Evolutionary conservation across 2,113 vertebrate genomes (phyloP).

Genomic region (Sinocyclocheilus rhinocerous): DNA sequence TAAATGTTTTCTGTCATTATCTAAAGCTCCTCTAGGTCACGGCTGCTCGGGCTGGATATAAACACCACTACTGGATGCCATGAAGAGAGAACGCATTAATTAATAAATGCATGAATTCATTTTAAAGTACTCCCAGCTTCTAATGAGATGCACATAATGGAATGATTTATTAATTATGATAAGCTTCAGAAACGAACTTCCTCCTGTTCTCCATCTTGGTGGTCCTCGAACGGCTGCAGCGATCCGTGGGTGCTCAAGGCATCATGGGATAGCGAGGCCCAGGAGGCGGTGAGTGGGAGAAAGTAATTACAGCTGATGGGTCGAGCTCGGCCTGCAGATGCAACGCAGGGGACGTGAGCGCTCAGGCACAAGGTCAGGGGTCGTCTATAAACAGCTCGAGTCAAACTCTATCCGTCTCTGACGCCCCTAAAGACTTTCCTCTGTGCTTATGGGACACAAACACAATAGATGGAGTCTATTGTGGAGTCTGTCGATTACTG

Average conservation of each 20-base stretch:
- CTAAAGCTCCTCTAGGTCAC: conserved; percentile 45
- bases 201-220: background rate
- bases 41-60: conserved; percentile 17
- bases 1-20: conserved; percentile 46
- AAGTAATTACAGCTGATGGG: conserved; percentile 38
- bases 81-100: background rate
- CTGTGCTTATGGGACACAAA: background rate
- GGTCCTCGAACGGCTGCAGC: background rate
- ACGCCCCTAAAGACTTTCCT: background rate
- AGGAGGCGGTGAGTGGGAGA: conserved; percentile 5
- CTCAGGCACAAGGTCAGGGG: background rate
- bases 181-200: background rate
- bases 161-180: background rate
- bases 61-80: background rate
- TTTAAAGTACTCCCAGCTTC: background rate
- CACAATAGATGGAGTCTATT: background rate
- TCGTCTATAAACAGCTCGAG: conserved; percentile 16
- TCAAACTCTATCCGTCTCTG: conserved; percentile 35
- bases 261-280: conserved; percentile 30
- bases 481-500: background rate
- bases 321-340: background rate
- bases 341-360: conserved; percentile 21
- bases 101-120: conserved; percentile 29
- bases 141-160: background rate
- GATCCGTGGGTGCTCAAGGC: background rate